A percentile compares a stretch with the other conserved stretches of the same genome.
These are phyloP conservation scores for Zaprionus tsacasi DNA, from an alignment of 1,140 invertebrate species.

Conservation along the genomic window DNA sequence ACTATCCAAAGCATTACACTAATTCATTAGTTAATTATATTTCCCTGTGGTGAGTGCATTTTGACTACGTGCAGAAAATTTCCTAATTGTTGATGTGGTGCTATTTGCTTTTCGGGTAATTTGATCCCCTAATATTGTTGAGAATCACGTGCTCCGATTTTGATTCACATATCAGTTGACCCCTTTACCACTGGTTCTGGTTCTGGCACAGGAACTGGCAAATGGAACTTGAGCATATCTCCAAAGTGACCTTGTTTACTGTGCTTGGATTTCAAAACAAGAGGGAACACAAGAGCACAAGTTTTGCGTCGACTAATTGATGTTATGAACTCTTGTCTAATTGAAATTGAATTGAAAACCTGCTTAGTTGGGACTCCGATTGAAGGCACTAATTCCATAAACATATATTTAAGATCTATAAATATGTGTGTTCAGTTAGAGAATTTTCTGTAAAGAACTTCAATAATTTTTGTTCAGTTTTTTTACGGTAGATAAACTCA, in stretches of 20 bases:
- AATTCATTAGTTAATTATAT: neutral
- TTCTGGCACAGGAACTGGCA: constrained; percentile 15
- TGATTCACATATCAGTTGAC: constrained; percentile 74
- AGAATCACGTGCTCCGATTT: constrained; percentile 68
- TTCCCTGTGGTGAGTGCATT: neutral
- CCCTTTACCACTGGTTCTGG: constrained; percentile 42
- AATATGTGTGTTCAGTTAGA: neutral
- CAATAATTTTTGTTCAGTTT: neutral
- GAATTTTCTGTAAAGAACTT: neutral
- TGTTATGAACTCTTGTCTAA: constrained; percentile 56
- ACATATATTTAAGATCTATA: constrained; percentile 1
- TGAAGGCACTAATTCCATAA: constrained; percentile 34
- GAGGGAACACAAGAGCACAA: neutral
- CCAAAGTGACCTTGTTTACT: constrained; percentile 62
- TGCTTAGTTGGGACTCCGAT: constrained; percentile 45
- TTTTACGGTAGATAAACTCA: constrained; percentile 1
- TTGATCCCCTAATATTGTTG: constrained; percentile 70
- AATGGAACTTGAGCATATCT: constrained; percentile 44
- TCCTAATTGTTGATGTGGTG: constrained; percentile 24
- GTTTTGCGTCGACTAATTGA: constrained; percentile 56
- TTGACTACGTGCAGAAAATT: neutral
- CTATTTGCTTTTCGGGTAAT: constrained; percentile 45
- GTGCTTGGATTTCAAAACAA: constrained; percentile 75
- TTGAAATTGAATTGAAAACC: constrained; percentile 52
- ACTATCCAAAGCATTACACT: neutral